Evolutionary conservation across 2,113 vertebrate genomes (phyloP), one percentile per base, ranked within the genome.

Genomic region (Petromus typicus): DNA sequence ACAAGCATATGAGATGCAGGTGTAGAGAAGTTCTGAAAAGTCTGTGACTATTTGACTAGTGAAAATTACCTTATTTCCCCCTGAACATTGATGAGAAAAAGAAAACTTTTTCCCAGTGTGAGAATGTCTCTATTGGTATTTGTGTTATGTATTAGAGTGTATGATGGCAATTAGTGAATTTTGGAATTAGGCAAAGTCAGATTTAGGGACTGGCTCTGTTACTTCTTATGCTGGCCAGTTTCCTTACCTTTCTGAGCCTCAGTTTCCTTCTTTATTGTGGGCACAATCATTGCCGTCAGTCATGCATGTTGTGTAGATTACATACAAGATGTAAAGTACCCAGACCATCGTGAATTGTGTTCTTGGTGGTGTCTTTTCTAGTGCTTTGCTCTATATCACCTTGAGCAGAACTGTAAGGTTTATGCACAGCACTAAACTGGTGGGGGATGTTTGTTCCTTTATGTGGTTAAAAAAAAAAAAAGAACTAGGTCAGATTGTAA

Each of bases 401-500:
- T 12, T 76, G 54, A 32, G 90, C 63, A 16, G 73, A 93, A 89
- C 59, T 91, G 23, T 48, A 59, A 89, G 79, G 64, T 93, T 93
- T 76, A 16, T 66, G 7, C 14, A 80, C 14, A 80, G 56, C 40
- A 43, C 48, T 93, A 94, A 94, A 59, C 95, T 83, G 86, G 81
- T 27, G 54, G 73, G 73, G 25, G 64, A 82, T 91, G 81, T 76
- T 93, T 94, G 4, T 91, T 85, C 45, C 73, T 92, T 94, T 79
- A 88, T 86, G 85, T 84, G 57, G 61, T 93, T 56, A 90, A 93
- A 90, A 97, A 96, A 97, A n/a, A n/a, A n/a, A n/a, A n/a, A n/a
- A n/a, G n/a, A n/a, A 86, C 81, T 69, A 82, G 95, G 95, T 90
- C 90, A 93, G 3, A 90, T 95, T 96, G 93, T 97, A 93, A 96